Evolutionary conservation across 2,797 vertebrate genomes (phyloP), one percentile per base, ranked within the genome.

Genomic region (Cirrhinus mrigala): DNA sequence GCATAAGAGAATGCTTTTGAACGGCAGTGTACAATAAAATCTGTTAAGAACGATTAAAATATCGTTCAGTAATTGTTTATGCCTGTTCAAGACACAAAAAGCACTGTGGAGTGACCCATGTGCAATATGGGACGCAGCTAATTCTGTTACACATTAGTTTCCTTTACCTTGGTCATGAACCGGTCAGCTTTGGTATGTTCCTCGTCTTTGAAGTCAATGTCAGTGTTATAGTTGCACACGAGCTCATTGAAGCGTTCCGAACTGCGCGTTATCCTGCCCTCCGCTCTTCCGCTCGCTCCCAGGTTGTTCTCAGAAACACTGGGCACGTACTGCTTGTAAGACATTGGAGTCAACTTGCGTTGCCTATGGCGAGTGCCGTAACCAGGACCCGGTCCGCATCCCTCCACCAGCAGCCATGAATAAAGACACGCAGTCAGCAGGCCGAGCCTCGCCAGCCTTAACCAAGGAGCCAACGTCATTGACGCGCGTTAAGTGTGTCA

Each of bases 131-230:
- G 29, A 52, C 84, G 58, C 50, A 69, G 5, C 40, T 20, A 85
- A 77, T 44, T 22, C 74, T 20, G 83, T 46, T 69, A 82, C 50
- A 68, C 46, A 82, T 64, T 70, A 15, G 29, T 77, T 86, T 83
- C 60, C 92, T 96, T 92, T 95, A 98, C 98, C 97, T 98, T 97
- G 0, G 96, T 98, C 98, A 98, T 99, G 91, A 99, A 96, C 83
- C 97, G 97, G 93, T 99, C 98, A 0, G 98, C 97, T 27, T 96
- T 96, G 70, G 97, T 98, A 92, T 97, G 96, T 94, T 99, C 98
- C 91, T 99, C 98, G 91, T 99, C 97, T 93, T 99, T 99, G 94
- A 99, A 99, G 92, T 98, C 95, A 91, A 99, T 97, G 93, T 98
- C 97, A 5, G 98, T 96, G 92, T 99, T 99, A 95, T 98, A 99